Percentiles rank a stretch among this genome's conserved stretches.
Conservation (phyloP, 2,113 vertebrate species). For the Caloenas nicobarica region DNA sequence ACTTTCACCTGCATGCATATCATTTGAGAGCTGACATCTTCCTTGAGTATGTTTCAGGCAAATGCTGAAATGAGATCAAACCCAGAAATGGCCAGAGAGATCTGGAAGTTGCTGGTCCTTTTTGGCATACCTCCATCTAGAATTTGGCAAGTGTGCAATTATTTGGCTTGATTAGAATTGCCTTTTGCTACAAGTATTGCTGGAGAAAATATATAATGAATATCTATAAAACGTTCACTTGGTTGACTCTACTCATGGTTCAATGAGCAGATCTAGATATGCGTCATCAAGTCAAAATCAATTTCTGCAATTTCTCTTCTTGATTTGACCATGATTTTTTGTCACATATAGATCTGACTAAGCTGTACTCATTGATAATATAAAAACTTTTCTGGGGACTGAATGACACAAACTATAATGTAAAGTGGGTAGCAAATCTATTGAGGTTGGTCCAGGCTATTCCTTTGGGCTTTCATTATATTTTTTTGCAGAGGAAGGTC, state of each 20-base stretch:
- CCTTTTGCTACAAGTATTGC: not conserved
- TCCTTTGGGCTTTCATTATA: not conserved
- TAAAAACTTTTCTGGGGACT: not conserved
- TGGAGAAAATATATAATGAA: not conserved
- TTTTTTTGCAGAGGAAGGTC: not conserved
- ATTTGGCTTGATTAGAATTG: fast-evolving
- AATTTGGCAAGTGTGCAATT: not conserved
- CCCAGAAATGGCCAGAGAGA: not conserved
- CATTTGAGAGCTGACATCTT: not conserved
- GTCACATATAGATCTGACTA: not conserved
- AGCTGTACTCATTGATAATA: not conserved
- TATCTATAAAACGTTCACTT: not conserved
- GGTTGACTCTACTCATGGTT: not conserved
- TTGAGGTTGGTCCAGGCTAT: not conserved
- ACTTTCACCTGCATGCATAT: not conserved
- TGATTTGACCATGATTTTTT: not conserved
- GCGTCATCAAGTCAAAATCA: fast-evolving
- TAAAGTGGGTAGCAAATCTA: not conserved
- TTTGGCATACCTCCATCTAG: not conserved
- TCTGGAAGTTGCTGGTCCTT: not conserved
- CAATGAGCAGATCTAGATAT: not conserved
- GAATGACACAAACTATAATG: not conserved
- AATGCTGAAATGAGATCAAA: not conserved
- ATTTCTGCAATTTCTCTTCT: not conserved
- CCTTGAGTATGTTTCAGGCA: not conserved